These are phyloP conservation scores for Lamellibrachia columna DNA, from an alignment of 2,888 invertebrate genomes.

Conservation along the genomic window DNA sequence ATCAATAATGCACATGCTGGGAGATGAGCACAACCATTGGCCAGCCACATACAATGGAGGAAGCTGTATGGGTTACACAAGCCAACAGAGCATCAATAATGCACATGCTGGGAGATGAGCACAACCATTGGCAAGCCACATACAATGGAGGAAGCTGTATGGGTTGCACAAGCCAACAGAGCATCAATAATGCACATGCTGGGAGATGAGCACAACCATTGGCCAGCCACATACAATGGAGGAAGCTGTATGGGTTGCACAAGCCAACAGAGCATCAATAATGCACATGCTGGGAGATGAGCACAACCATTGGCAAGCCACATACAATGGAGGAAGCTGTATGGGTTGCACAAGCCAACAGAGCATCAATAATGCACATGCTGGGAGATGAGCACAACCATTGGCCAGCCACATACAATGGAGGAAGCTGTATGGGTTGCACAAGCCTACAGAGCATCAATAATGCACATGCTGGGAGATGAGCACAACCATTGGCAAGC, in stretches of 20 bases:
- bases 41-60: background rate
- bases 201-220: background rate
- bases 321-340: background rate
- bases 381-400: background rate
- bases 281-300: background rate
- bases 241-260: background rate
- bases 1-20: background rate
- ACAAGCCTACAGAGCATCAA: constrained; percentile 11
- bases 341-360: background rate
- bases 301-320: constrained; percentile 3
- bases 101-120: background rate
- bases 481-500: background rate
- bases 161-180: background rate
- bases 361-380: constrained; percentile 14
- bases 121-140: constrained; percentile 1
- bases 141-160: background rate
- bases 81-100: constrained; percentile 12
- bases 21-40: background rate
- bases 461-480: background rate
- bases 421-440: background rate
- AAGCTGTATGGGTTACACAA: background rate
- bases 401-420: background rate
- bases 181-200: constrained; percentile 9
- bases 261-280: constrained; percentile 12
- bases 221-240: background rate